Evolutionary conservation across 1,140 invertebrate genomes (phyloP).

Genomic region (Pogonomyrmex barbatus): DNA sequence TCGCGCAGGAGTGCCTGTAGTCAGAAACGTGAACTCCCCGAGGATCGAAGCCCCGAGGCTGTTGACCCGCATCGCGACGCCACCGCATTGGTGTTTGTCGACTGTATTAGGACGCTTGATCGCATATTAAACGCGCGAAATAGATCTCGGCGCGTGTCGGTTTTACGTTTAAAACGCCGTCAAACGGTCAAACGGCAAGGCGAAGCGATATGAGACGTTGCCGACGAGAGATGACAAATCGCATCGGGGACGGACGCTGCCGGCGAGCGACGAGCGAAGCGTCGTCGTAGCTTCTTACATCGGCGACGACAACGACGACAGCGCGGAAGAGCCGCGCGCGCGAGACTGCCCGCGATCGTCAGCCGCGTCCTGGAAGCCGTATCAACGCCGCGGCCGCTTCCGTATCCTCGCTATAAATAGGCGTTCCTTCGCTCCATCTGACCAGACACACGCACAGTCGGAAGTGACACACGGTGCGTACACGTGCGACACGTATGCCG

Average conservation of each 20-base stretch:
- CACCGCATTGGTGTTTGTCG: background rate
- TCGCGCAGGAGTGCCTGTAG: slow-evolving; percentile 34
- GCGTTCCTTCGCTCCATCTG: slow-evolving; percentile 62
- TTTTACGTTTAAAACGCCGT: background rate
- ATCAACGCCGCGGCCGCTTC: slow-evolving; percentile 32
- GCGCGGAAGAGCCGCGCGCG: slow-evolving; percentile 27
- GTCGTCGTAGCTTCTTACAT: slow-evolving; percentile 32
- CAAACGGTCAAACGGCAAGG: background rate
- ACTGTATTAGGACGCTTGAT: background rate
- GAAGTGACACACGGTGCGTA: slow-evolving; percentile 1
- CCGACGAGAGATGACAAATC: slow-evolving; percentile 1
- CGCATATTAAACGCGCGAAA: background rate
- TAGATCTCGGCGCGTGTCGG: background rate
- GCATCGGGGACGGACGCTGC: slow-evolving; percentile 3
- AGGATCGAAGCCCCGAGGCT: slow-evolving; percentile 31
- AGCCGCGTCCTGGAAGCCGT: slow-evolving; percentile 57
- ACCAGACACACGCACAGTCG: slow-evolving; percentile 6
- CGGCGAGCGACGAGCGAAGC: background rate
- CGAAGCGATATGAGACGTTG: slow-evolving; percentile 34
- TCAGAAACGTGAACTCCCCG: slow-evolving; percentile 6
- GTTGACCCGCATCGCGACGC: slow-evolving; percentile 43
- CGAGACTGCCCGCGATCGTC: slow-evolving; percentile 1
- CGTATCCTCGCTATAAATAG: slow-evolving; percentile 68
- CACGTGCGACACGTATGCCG: slow-evolving; percentile 56
- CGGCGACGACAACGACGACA: slow-evolving; percentile 19